Percentiles rank a stretch among this genome's conserved stretches.
These are phyloP conservation scores for Deilephila porcellus DNA, from an alignment of 2,888 invertebrate genomes.

Conservation along the genomic window DNA sequence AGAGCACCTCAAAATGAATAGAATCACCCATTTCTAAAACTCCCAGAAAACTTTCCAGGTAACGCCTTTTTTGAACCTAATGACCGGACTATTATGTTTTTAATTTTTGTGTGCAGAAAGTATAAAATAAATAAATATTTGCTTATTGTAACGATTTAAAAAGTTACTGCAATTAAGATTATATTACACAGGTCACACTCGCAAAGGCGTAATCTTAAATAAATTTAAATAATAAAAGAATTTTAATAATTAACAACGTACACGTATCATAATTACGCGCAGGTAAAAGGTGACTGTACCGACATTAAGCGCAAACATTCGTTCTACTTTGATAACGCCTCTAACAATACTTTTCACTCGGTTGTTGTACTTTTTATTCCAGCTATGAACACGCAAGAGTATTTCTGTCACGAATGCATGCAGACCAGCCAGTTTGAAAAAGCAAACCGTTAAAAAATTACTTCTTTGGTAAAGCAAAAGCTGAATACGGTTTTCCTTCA, in stretches of 20 bases:
- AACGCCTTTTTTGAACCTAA: no score
- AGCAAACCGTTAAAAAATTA: conserved; percentile 32
- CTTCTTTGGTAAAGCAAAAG: conserved; percentile 25
- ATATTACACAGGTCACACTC: background rate
- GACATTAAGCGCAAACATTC: conserved; percentile 44
- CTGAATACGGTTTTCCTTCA: conserved; percentile 21
- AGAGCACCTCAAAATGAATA: no score
- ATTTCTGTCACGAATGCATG: conserved; percentile 59
- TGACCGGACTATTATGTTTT: no score
- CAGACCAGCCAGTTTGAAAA: conserved; percentile 33
- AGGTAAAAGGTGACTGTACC: conserved; percentile 35
- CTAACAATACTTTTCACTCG: conserved; percentile 59
- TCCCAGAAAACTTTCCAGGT: no score
- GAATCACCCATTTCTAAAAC: no score
- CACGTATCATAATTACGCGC: conserved; percentile 26
- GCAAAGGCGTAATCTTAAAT: background rate
- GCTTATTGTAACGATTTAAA: no score
- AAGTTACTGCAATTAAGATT: background rate
- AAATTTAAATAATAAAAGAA: background rate
- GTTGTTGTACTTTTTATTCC: conserved; percentile 55
- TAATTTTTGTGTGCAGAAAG: no score
- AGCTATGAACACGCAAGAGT: conserved; percentile 59
- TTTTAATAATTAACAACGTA: conserved; percentile 20
- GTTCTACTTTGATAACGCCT: conserved; percentile 61
- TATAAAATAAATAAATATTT: no score